Base-by-base conservation (phyloP, 2,888 invertebrate species). In the Scotopteryx bipunctaria region DNA sequence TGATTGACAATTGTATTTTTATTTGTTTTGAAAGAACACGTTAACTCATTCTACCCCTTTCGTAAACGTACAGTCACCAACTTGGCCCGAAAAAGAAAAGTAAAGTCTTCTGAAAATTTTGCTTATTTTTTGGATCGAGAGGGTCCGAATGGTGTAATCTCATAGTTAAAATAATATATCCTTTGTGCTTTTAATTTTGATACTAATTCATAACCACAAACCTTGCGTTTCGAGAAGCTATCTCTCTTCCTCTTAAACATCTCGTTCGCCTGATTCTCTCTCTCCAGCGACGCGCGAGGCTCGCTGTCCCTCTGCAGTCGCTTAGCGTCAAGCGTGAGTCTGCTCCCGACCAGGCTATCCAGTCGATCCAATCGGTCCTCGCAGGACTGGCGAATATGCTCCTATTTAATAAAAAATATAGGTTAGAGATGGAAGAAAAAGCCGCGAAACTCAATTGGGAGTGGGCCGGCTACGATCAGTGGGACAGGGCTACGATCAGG, bases 351-450 rank as follows among this genome's bases (percentile, higher is more conserved):
- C 8, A 87, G 53, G 11, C 58, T 75, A 75, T 96, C 94, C 53
- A 96, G 83, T 27, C 95, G 93, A 75, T 96, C 94, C 52, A 96
- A 83, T 31, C 95, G 93, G 67, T 95, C 95, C 75, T 96, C 96
- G 48, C 95, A 93, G 0, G 96, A 96, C 68, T 95, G 94, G 3
- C 95, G 91, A 69, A 96, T 94, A 55, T 88, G 89, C 40, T 84
- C 84, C 89, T 90, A 62, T 21, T n/a, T 19, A 17, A 21, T 4
- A 16, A 21, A 33, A 33, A 9, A n/a, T n/a, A n/a, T n/a, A n/a
- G n/a, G n/a, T n/a, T n/a, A n/a, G n/a, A n/a, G n/a, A n/a, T n/a
- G n/a, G n/a, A n/a, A n/a, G n/a, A n/a, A n/a, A n/a, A n/a, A n/a
- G n/a, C n/a, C n/a, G n/a, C n/a, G n/a, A n/a, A n/a, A n/a, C n/a